These are phyloP conservation scores for Philotrypesis tridentata DNA, from an alignment of 1,140 invertebrate species.

Conservation along the genomic window DNA sequence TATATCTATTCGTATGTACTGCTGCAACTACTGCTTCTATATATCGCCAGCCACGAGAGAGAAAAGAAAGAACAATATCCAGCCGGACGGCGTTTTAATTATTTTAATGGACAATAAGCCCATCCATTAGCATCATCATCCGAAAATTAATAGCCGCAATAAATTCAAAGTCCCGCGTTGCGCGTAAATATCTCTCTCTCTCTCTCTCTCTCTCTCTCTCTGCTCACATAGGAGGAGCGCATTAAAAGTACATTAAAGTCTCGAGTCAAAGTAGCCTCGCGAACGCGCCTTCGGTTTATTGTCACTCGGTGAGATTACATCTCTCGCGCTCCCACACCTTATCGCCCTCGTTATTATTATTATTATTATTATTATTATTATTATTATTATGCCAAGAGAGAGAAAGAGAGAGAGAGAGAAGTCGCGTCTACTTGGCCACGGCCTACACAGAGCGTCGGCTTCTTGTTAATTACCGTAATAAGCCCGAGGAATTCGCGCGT, in stretches of 20 bases:
- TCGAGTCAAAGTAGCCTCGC: neutral
- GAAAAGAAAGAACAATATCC: neutral
- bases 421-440: neutral
- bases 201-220: no score
- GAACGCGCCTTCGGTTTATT: conserved; percentile 32
- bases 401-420: no score
- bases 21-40: no score
- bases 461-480: conserved; percentile 50
- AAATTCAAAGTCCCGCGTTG: neutral
- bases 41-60: neutral
- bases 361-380: conserved; percentile 40
- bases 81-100: neutral
- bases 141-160: conserved; percentile 31
- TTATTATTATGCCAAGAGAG: conserved; percentile 21
- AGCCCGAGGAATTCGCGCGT: conserved; percentile 25
- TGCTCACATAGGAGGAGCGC: neutral
- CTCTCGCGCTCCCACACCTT: neutral
- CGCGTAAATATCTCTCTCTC: neutral
- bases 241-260: conserved; percentile 49
- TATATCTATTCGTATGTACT: no score
- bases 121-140: conserved; percentile 13
- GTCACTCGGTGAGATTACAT: conserved; percentile 22
- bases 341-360: conserved; percentile 19
- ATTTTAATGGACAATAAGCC: neutral
- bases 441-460: neutral